These are phyloP conservation scores for Cryptus armator DNA, from an alignment of 2,888 invertebrate genomes.

Conservation along the genomic window DNA sequence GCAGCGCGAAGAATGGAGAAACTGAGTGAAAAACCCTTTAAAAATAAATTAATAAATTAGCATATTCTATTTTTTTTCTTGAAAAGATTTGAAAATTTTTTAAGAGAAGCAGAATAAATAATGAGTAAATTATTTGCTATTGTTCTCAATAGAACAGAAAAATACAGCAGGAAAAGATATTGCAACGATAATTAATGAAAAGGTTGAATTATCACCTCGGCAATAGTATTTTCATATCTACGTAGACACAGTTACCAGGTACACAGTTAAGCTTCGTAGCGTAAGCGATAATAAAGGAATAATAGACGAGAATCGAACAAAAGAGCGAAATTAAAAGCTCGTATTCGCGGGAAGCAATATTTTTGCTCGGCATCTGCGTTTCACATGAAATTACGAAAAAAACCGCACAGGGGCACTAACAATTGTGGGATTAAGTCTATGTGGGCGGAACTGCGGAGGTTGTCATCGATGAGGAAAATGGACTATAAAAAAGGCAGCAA, in stretches of 20 bases:
- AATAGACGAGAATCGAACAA: slow-evolving; percentile 3
- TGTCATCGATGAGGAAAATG: slow-evolving; percentile 17
- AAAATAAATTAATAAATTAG: too few relatives aligned
- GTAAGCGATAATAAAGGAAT: slow-evolving; percentile 4
- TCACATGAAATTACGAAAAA: neutral
- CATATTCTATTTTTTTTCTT: neutral
- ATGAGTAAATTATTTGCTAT: neutral
- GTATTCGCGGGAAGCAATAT: slow-evolving; percentile 8
- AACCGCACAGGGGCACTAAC: neutral
- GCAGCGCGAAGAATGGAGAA: too few relatives aligned
- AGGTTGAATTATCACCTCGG: slow-evolving; percentile 1
- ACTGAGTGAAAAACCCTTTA: too few relatives aligned
- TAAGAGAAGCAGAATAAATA: neutral
- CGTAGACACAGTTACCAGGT: neutral
- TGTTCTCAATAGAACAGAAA: neutral
- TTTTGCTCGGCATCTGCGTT: slow-evolving; percentile 8
- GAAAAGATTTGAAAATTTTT: neutral
- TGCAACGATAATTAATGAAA: neutral
- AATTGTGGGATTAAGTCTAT: neutral
- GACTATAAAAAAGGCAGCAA: slow-evolving; percentile 5
- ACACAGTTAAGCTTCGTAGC: neutral
- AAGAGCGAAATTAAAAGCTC: slow-evolving; percentile 15
- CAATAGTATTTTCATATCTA: neutral
- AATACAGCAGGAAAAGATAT: neutral
- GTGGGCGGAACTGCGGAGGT: neutral